phyloP scores from a whole-genome alignment of 2,797 vertebrate genomes.

The Sebastes wilsoni region DNA sequence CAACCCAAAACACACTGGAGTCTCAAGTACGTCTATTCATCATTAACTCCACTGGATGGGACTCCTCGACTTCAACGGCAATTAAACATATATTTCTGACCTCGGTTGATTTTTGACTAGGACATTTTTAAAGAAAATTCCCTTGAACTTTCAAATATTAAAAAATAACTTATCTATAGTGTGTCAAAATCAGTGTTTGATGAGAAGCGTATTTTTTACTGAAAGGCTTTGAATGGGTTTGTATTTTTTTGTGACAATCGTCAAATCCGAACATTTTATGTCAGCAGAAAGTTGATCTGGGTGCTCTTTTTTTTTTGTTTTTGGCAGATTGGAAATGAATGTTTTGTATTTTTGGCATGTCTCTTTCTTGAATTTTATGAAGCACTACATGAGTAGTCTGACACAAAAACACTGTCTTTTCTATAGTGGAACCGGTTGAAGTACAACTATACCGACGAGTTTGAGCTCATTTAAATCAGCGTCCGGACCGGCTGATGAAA shows the following conservation, averaged over 20 bases:
- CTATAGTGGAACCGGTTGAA: background rate
- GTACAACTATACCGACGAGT: background rate
- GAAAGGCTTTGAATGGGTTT: slow-evolving; percentile 59
- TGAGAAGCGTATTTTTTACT: slow-evolving; percentile 63
- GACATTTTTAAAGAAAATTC: slow-evolving; percentile 10
- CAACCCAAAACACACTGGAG: background rate
- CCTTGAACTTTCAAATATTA: slow-evolving; percentile 36
- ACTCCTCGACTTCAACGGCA: slow-evolving; percentile 27
- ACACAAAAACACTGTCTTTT: slow-evolving; percentile 2
- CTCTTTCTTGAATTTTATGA: slow-evolving; percentile 15
- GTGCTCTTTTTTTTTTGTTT: slow-evolving; percentile 30
- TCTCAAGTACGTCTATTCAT: slow-evolving; percentile 33
- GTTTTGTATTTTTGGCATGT: slow-evolving; percentile 55
- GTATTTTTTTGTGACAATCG: slow-evolving; percentile 75
- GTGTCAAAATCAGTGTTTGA: slow-evolving; percentile 56
- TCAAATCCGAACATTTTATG: slow-evolving; percentile 56
- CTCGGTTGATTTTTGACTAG: slow-evolving; percentile 35
- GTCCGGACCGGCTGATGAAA: background rate
- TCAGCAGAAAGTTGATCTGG: slow-evolving; percentile 19
- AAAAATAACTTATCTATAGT: slow-evolving; percentile 43
- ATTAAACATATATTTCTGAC: slow-evolving; percentile 42
- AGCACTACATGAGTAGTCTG: slow-evolving; percentile 25
- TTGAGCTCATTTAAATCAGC: background rate
- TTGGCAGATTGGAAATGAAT: slow-evolving; percentile 52
- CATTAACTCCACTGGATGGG: slow-evolving; percentile 49